phyloP scores from a whole-genome alignment of 2,113 vertebrate genomes.

The Turdus rufiventris region DNA sequence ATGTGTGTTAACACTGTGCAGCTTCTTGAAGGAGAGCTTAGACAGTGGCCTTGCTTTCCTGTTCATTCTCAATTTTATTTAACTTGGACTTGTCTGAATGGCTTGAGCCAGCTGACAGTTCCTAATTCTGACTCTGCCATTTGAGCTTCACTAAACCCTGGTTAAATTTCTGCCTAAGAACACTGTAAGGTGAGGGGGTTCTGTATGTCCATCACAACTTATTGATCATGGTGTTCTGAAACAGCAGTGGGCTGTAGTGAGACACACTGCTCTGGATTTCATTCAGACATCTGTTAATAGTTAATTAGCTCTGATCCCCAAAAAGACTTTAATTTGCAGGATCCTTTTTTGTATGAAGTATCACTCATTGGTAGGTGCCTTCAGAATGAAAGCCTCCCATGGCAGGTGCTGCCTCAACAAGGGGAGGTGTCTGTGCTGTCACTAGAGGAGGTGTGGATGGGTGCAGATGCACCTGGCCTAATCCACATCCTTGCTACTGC shows the following conservation, averaged over 20 bases:
- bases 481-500: background rate
- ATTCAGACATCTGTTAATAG: rapidly evolving
- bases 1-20: rapidly evolving
- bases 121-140: background rate
- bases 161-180: background rate
- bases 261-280: background rate
- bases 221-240: rapidly evolving
- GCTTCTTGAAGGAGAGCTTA: background rate
- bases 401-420: background rate
- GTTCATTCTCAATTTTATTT: background rate
- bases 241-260: background rate
- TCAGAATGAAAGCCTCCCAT: background rate
- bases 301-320: background rate
- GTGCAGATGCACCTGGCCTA: background rate
- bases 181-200: background rate
- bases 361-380: background rate
- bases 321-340: rapidly evolving
- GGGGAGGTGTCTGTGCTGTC: background rate
- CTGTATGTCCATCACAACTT: background rate
- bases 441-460: background rate
- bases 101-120: rapidly evolving
- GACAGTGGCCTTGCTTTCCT: background rate
- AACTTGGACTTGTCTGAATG: background rate
- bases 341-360: rapidly evolving
- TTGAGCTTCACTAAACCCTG: background rate